phyloP scores from a whole-genome alignment of 1,140 invertebrate genomes.

The Matsumurasca onukii region DNA sequence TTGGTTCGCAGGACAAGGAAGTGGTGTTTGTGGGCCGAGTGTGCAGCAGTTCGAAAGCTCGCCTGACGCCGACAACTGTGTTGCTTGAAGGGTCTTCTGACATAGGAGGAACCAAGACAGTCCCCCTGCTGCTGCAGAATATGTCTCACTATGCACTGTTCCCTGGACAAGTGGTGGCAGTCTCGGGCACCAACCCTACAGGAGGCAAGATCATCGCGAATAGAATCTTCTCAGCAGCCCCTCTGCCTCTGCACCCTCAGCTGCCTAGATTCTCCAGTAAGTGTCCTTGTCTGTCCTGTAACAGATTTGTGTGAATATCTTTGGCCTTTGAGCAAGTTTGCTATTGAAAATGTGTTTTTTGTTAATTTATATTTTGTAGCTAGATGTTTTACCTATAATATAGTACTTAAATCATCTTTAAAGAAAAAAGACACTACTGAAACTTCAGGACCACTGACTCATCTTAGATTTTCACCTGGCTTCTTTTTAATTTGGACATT shows the following conservation, averaged over 20 bases:
- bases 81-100: conserved; percentile 62
- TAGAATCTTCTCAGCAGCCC: conserved; percentile 59
- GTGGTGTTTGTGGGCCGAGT: conserved; percentile 66
- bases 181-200: conserved; percentile 68
- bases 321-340: neutral
- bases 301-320: no score
- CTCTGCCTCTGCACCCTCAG: conserved; percentile 42
- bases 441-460: no score
- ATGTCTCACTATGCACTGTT: conserved; percentile 74
- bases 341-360: neutral
- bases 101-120: conserved; percentile 44
- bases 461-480: no score
- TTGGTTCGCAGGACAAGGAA: conserved; percentile 46
- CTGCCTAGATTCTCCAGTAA: conserved; percentile 26
- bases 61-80: conserved; percentile 66
- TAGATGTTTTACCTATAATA: no score
- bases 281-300: conserved; percentile 2
- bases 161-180: conserved; percentile 80
- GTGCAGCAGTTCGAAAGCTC: conserved; percentile 68
- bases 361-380: neutral
- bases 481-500: no score
- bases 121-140: conserved; percentile 60
- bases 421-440: no score
- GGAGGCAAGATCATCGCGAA: conserved; percentile 67
- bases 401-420: no score